These are phyloP conservation scores for Salmo trutta DNA, from an alignment of 2,797 vertebrate species.

Conservation along the genomic window DNA sequence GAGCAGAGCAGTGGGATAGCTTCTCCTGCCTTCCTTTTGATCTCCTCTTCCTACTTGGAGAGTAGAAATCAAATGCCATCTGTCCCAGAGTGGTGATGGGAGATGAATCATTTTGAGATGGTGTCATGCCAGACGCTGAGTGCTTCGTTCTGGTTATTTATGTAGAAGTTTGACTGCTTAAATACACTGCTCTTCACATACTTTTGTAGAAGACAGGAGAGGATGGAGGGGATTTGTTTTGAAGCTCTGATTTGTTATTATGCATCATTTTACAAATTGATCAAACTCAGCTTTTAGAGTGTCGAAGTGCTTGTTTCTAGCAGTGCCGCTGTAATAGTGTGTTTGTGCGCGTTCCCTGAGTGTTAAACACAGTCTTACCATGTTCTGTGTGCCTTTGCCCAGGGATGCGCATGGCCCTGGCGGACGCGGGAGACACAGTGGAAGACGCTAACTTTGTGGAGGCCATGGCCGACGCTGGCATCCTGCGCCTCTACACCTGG, in stretches of 20 bases:
- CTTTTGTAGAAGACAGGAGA: not conserved
- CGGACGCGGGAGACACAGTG: slow-evolving; percentile 95
- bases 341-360: no score
- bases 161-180: not conserved
- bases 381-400: slow-evolving; percentile 14
- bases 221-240: not conserved
- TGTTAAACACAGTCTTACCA: not conserved
- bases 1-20: no score
- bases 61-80: not conserved
- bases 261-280: slow-evolving; percentile 1
- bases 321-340: not conserved
- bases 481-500: slow-evolving; percentile 95
- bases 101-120: slow-evolving; percentile 33
- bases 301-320: slow-evolving; percentile 6
- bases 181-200: not conserved
- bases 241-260: not conserved
- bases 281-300: not conserved
- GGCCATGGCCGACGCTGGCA: slow-evolving; percentile 95
- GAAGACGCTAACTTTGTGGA: slow-evolving; percentile 99
- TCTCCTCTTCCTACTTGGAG: no score
- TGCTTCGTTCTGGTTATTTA: not conserved
- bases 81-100: slow-evolving; percentile 37
- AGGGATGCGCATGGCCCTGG: slow-evolving; percentile 96
- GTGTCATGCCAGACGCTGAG: slow-evolving; percentile 15
- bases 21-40: no score